Evolutionary conservation across 2,113 vertebrate species (phyloP).

Genomic region (Nibea albiflora): DNA sequence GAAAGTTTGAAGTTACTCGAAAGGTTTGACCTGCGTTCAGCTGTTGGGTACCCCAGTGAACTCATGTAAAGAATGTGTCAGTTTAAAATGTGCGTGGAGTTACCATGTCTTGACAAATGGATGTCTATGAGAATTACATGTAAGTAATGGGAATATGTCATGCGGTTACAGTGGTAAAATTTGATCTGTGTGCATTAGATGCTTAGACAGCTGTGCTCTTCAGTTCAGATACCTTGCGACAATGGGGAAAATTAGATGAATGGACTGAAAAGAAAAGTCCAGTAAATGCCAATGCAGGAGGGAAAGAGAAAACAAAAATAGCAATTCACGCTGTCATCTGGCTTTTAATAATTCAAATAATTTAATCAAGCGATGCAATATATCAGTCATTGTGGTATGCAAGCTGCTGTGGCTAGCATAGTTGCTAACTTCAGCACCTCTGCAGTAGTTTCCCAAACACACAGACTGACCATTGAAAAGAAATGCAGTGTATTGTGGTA

Average conservation of each 20-base stretch:
- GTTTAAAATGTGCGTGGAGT: slow-evolving; percentile 22
- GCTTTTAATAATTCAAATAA: too few species aligned
- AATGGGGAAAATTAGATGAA: neutral
- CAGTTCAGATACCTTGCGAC: neutral
- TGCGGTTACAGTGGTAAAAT: slow-evolving; percentile 20
- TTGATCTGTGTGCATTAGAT: slow-evolving; percentile 18
- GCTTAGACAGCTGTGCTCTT: slow-evolving; percentile 43
- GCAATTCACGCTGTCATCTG: too few species aligned
- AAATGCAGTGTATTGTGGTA: neutral
- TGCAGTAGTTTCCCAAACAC: neutral
- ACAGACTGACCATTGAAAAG: neutral
- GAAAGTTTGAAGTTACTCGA: neutral
- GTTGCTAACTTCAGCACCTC: neutral
- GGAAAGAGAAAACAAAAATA: too few species aligned
- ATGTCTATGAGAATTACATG: neutral
- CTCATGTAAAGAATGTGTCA: slow-evolving; percentile 23
- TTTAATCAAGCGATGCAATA: neutral
- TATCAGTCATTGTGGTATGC: neutral
- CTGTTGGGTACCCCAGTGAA: slow-evolving; percentile 35
- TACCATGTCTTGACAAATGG: neutral
- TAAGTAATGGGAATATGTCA: neutral
- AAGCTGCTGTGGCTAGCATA: neutral
- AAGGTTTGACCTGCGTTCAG: slow-evolving; percentile 5
- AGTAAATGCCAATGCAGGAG: neutral
- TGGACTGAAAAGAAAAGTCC: neutral